Conservation (phyloP, 2,888 invertebrate species). For the Stenodema calcarata region DNA sequence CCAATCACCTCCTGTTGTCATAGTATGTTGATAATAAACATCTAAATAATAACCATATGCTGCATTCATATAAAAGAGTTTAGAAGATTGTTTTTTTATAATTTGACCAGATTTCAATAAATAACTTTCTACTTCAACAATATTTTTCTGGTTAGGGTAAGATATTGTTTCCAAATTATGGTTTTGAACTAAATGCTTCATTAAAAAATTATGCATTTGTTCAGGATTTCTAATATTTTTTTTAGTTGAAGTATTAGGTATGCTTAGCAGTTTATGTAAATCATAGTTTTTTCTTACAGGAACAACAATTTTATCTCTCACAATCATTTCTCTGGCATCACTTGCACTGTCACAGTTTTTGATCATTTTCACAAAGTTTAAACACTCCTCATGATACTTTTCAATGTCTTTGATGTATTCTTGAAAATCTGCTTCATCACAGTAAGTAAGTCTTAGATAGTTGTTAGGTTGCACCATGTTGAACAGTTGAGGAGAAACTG, state of each 20-base stretch:
- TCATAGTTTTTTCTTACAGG: background rate
- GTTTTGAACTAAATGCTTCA: background rate
- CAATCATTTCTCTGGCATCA: background rate
- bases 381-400: background rate
- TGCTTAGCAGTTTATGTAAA: background rate
- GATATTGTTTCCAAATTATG: background rate
- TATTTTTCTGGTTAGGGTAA: background rate
- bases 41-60: too few species aligned
- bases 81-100: too few species aligned
- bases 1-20: too few species aligned
- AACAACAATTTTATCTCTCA: too few species aligned
- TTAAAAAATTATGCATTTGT: background rate
- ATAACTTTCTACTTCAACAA: background rate
- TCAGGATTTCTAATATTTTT: too few species aligned
- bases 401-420: background rate
- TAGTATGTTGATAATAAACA: too few species aligned
- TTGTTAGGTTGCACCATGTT: too few species aligned
- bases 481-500: too few species aligned
- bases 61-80: too few species aligned
- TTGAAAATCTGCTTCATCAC: background rate
- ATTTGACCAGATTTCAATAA: too few species aligned
- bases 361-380: background rate
- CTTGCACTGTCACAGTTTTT: background rate
- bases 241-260: background rate
- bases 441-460: background rate